Conservation (phyloP, 1,140 invertebrate species). For the Drosophila takahashii region DNA sequence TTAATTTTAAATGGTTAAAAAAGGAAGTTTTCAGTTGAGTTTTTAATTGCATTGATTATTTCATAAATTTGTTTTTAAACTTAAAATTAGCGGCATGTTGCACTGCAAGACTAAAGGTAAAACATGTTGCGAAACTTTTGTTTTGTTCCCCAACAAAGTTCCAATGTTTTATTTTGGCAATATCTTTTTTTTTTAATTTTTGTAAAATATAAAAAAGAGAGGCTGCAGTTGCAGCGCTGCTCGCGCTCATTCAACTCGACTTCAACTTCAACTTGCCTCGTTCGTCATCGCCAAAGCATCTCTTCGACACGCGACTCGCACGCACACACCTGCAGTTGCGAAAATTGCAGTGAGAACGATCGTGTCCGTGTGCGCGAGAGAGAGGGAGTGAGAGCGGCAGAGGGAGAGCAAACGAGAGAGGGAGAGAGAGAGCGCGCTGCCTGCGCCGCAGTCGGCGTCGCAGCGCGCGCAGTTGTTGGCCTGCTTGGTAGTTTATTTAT, state of each 20-base stretch:
- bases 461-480: neutral
- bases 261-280: neutral
- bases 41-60: too few relatives aligned
- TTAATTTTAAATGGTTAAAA: too few relatives aligned
- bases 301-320: slow-evolving; percentile 65
- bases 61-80: too few relatives aligned
- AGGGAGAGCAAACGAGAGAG: neutral
- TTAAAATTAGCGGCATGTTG: slow-evolving; percentile 15
- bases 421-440: neutral
- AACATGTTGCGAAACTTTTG: too few relatives aligned
- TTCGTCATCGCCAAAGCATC: slow-evolving; percentile 39
- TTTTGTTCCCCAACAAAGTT: too few relatives aligned
- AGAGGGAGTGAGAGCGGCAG: neutral
- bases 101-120: neutral
- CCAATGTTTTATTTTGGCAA: too few relatives aligned
- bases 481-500: slow-evolving; percentile 5
- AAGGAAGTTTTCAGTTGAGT: too few relatives aligned
- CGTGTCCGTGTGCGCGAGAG: neutral
- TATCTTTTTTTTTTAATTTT: too few relatives aligned
- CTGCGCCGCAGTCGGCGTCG: neutral
- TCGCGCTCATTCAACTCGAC: slow-evolving; percentile 53
- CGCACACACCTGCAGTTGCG: neutral
- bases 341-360: neutral
- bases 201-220: neutral
- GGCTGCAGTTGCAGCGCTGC: slow-evolving; percentile 19